Conservation (phyloP, 2,113 vertebrate genomes). For the Cavia porcellus region DNA sequence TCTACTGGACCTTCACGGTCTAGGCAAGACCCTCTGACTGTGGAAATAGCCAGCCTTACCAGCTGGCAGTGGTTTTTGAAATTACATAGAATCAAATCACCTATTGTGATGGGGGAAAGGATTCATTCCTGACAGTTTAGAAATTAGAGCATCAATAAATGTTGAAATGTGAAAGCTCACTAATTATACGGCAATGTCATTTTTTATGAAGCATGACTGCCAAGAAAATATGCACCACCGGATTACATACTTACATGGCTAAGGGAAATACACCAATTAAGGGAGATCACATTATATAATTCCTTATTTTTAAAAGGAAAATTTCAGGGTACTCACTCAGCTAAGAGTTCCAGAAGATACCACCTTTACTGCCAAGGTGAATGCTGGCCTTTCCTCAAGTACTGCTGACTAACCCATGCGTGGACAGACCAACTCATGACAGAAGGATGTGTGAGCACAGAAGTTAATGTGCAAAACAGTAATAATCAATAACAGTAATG, state of each 20-base stretch:
- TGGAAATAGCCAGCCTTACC: not conserved
- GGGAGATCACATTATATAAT: not conserved
- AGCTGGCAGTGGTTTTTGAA: not conserved
- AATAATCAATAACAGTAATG: not conserved
- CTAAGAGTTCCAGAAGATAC: not conserved
- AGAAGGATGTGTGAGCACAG: not conserved
- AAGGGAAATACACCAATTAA: not conserved
- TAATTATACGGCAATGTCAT: not conserved
- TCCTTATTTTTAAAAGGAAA: not conserved
- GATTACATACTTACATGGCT: not conserved
- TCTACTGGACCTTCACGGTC: not conserved
- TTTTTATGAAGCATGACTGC: not conserved
- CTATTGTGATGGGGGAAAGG: not conserved
- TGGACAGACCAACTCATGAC: not conserved
- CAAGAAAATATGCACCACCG: not conserved
- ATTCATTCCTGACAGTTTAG: not conserved
- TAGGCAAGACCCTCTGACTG: not conserved
- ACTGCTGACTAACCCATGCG: not conserved
- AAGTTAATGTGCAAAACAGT: not conserved
- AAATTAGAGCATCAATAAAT: constrained; percentile 29
- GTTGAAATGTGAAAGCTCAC: not conserved
- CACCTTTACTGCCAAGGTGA: not conserved
- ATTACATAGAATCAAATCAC: constrained; percentile 20
- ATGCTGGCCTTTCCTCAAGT: not conserved
- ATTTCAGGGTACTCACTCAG: not conserved